These are phyloP conservation scores for Bubo blakistoni DNA, from an alignment of 2,113 vertebrate genomes.

Conservation along the genomic window DNA sequence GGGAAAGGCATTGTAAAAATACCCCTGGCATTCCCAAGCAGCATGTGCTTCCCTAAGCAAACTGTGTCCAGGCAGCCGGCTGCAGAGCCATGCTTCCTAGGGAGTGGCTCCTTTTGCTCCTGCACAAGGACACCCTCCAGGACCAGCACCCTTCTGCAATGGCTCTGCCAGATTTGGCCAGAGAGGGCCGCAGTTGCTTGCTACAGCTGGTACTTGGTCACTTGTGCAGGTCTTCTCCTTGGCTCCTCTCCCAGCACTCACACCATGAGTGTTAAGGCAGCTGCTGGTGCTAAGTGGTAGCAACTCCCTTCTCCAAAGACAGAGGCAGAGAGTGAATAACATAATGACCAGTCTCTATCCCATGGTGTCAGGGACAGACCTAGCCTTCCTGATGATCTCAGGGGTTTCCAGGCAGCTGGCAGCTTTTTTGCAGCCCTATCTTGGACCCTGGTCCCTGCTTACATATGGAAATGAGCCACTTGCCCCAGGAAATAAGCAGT, in stretches of 20 bases:
- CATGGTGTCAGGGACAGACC: background rate
- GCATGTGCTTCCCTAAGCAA: background rate
- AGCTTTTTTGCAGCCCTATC: background rate
- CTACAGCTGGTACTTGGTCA: background rate
- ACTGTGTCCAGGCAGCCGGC: background rate
- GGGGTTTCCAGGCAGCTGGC: background rate
- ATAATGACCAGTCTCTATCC: background rate
- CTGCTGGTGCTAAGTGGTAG: fast-evolving
- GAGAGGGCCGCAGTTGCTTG: background rate
- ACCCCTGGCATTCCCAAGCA: background rate
- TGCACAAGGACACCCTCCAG: background rate
- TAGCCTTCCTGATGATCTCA: background rate
- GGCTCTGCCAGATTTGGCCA: background rate
- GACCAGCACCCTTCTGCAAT: background rate
- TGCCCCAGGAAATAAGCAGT: background rate
- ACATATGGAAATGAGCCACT: fast-evolving
- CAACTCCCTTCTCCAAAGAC: background rate
- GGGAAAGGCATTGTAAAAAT: background rate
- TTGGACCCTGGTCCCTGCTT: background rate
- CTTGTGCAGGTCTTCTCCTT: background rate
- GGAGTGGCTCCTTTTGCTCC: background rate
- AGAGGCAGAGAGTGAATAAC: background rate
- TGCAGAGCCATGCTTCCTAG: fast-evolving
- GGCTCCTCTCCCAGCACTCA: fast-evolving
- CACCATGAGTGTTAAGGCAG: fast-evolving